Evolutionary conservation across 2,797 vertebrate species (phyloP).

Genomic region (Crossoptilon crossoptilon): DNA sequence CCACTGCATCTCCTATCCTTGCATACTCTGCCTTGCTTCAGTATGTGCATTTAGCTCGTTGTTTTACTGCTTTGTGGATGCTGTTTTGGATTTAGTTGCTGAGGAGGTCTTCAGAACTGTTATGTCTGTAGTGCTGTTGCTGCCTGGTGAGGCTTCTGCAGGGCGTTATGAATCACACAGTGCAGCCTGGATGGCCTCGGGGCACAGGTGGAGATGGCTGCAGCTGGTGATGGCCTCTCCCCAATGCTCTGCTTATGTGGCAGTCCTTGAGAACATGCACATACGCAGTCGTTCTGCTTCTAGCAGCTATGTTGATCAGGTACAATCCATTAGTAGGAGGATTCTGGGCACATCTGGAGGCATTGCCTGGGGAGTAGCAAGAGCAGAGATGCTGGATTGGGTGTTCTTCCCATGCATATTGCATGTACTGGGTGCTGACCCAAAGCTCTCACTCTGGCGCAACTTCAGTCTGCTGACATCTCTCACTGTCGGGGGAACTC

Average conservation of each 20-base stretch:
- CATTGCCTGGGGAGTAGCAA: background rate
- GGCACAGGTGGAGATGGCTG: background rate
- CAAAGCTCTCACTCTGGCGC: background rate
- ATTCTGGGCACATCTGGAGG: background rate
- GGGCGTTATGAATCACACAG: background rate
- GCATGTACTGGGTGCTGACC: background rate
- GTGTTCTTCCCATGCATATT: background rate
- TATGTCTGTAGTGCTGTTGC: background rate
- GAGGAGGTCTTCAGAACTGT: background rate
- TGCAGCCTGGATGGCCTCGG: background rate
- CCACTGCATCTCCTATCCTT: constrained; percentile 1
- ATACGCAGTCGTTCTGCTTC: background rate
- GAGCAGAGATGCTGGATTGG: background rate
- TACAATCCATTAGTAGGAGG: background rate
- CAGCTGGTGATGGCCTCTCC: background rate
- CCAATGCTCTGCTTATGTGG: background rate
- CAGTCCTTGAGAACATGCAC: background rate
- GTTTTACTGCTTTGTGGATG: background rate
- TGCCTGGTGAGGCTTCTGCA: background rate
- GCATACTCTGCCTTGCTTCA: background rate
- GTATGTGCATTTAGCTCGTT: background rate
- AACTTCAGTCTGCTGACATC: background rate
- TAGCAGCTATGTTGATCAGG: background rate
- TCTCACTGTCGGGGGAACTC: background rate
- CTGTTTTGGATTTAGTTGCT: background rate